Percentiles rank a stretch among this genome's conserved stretches.
Evolutionary conservation across 2,113 vertebrate species (phyloP).

Genomic region (Pionites leucogaster): DNA sequence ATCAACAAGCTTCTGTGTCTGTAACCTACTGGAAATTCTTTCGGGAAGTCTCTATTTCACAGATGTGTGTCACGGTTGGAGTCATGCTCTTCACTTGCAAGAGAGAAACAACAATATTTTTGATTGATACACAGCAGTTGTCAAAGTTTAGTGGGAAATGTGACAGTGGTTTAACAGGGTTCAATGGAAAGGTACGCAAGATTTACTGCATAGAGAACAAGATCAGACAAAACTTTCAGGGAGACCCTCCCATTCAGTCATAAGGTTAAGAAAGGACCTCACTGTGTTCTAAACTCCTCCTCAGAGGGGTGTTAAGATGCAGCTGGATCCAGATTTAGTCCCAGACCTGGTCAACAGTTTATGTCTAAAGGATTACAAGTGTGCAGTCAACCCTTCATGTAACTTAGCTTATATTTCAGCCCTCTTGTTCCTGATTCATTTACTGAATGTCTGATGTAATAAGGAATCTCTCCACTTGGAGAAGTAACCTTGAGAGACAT

Average conservation of each 20-base stretch:
- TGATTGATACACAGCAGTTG: background rate
- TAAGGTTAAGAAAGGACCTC: background rate
- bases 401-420: background rate
- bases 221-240: background rate
- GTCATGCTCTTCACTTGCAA: background rate
- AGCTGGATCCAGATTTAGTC: background rate
- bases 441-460: background rate
- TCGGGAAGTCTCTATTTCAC: constrained; percentile 9
- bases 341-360: background rate
- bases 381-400: background rate
- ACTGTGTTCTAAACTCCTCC: background rate
- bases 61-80: background rate
- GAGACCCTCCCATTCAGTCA: background rate
- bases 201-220: background rate
- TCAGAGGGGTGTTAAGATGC: background rate
- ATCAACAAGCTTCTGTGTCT: background rate
- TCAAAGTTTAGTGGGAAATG: background rate
- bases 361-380: background rate
- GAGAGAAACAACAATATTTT: background rate
- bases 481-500: background rate
- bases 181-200: background rate
- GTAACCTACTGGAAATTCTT: background rate
- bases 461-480: background rate
- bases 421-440: background rate
- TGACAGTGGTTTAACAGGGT: background rate